These are phyloP conservation scores for Stomorhina lunata DNA, from an alignment of 2,888 invertebrate genomes.

Conservation along the genomic window DNA sequence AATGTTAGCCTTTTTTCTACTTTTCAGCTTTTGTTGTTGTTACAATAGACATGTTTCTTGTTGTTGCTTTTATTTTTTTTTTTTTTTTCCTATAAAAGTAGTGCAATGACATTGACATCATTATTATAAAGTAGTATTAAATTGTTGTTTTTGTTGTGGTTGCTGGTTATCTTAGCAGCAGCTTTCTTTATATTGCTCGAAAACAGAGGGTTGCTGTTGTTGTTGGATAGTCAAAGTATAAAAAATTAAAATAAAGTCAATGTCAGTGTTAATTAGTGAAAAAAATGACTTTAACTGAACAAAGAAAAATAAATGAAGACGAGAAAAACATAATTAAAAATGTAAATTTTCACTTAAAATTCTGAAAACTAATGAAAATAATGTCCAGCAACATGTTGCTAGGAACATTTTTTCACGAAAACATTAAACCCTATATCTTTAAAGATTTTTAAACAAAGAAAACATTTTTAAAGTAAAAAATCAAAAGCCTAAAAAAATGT, in stretches of 20 bases:
- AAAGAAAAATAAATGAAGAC: not conserved
- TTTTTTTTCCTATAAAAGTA: conserved; percentile 53
- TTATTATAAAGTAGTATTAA: conserved; percentile 45
- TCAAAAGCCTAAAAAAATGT: no score
- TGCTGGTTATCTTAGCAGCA: conserved; percentile 32
- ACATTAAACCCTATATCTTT: no score
- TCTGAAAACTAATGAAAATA: no score
- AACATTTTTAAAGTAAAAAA: no score
- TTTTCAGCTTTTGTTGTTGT: not conserved
- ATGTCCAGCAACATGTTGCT: no score
- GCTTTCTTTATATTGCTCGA: conserved; percentile 38
- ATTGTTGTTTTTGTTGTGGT: conserved; percentile 33
- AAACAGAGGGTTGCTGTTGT: not conserved
- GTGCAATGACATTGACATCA: conserved; percentile 66
- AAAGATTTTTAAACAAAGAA: no score
- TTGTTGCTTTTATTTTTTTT: not conserved
- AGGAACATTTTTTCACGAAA: no score
- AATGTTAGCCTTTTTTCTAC: conserved; percentile 56
- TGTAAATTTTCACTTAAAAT: not conserved
- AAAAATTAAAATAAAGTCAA: conserved; percentile 35
- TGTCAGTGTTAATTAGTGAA: conserved; percentile 40
- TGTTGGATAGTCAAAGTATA: conserved; percentile 1
- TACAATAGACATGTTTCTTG: not conserved
- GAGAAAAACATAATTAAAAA: not conserved
- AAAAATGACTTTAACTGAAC: not conserved